phyloP scores from a whole-genome alignment of 2,888 invertebrate genomes.

The Leptinotarsa peninsularis region DNA sequence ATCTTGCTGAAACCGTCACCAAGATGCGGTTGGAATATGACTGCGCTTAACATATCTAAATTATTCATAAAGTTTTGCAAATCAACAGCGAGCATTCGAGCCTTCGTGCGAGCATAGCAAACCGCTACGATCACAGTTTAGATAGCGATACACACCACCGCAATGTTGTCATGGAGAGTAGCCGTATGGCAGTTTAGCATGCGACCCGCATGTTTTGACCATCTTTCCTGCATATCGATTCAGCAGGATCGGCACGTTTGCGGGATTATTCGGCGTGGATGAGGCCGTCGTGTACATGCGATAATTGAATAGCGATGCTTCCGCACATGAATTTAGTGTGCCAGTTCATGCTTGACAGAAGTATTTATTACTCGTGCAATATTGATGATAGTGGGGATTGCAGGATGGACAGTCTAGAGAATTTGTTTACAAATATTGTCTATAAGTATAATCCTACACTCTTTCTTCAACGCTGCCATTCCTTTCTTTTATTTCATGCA shows the following conservation, averaged over 20 bases:
- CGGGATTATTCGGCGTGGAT: constrained; percentile 10
- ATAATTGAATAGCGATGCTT: constrained; percentile 18
- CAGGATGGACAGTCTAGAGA: background rate
- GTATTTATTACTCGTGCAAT: background rate
- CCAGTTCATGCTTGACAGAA: background rate
- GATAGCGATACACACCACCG: constrained; percentile 6
- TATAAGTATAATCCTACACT: background rate
- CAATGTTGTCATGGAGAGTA: constrained; percentile 9
- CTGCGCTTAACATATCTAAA: constrained; percentile 13
- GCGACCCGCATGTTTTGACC: constrained; percentile 29
- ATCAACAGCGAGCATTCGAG: background rate
- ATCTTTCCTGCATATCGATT: constrained; percentile 27
- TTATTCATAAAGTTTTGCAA: constrained; percentile 13
- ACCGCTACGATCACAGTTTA: background rate
- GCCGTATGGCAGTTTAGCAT: constrained; percentile 20
- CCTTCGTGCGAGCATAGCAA: background rate
- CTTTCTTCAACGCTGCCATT: too few species aligned
- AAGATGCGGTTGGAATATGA: constrained; percentile 7
- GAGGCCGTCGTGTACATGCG: constrained; percentile 12
- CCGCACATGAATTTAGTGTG: constrained; percentile 12
- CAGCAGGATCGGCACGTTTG: constrained; percentile 10
- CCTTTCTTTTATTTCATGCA: too few species aligned
- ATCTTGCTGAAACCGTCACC: background rate
- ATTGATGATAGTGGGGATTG: background rate
- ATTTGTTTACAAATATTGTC: too few species aligned